phyloP scores from a whole-genome alignment of 2,888 invertebrate species.

The Sericinus montela region DNA sequence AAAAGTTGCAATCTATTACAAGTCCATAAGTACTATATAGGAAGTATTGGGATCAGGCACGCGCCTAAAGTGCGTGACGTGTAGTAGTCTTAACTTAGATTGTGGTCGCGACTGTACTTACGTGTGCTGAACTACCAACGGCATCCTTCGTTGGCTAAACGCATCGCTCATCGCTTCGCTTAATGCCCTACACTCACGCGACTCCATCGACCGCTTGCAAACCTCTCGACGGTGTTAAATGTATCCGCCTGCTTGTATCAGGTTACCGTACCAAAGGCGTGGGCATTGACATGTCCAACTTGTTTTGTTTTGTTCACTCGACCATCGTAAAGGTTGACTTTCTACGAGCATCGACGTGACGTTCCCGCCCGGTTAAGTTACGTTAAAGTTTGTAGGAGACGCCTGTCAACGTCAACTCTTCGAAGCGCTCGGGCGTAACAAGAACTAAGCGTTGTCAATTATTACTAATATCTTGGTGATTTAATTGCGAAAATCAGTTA shows the following conservation, averaged over 20 bases:
- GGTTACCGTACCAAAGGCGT: slow-evolving; percentile 76
- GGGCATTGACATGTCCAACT: slow-evolving; percentile 77
- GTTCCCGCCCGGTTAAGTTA: slow-evolving; percentile 52
- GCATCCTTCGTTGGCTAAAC: slow-evolving; percentile 25
- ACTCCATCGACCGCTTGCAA: slow-evolving; percentile 35
- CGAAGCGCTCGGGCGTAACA: slow-evolving; percentile 34
- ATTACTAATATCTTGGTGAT: slow-evolving; percentile 1
- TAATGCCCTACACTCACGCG: slow-evolving; percentile 37
- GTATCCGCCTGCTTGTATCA: slow-evolving; percentile 73
- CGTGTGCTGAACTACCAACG: slow-evolving; percentile 43
- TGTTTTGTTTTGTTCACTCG: slow-evolving; percentile 74
- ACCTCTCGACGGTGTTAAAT: slow-evolving; percentile 69
- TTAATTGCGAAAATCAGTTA: too few species aligned
- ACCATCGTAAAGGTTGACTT: slow-evolving; percentile 71
- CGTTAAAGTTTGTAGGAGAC: slow-evolving; percentile 55
- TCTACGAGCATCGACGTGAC: slow-evolving; percentile 71
- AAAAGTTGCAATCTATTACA: slow-evolving; percentile 17
- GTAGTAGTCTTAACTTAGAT: slow-evolving; percentile 53
- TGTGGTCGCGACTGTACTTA: slow-evolving; percentile 45
- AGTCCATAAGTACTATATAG: slow-evolving; percentile 16
- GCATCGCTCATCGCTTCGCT: slow-evolving; percentile 45
- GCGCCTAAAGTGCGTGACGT: slow-evolving; percentile 56
- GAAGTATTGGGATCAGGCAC: slow-evolving; percentile 24
- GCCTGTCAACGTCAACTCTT: slow-evolving; percentile 57
- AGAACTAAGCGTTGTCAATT: slow-evolving; percentile 23